Evolutionary conservation across 2,888 invertebrate species (phyloP), one percentile per base, ranked within the genome.

Genomic region (Smittia aterrima): DNA sequence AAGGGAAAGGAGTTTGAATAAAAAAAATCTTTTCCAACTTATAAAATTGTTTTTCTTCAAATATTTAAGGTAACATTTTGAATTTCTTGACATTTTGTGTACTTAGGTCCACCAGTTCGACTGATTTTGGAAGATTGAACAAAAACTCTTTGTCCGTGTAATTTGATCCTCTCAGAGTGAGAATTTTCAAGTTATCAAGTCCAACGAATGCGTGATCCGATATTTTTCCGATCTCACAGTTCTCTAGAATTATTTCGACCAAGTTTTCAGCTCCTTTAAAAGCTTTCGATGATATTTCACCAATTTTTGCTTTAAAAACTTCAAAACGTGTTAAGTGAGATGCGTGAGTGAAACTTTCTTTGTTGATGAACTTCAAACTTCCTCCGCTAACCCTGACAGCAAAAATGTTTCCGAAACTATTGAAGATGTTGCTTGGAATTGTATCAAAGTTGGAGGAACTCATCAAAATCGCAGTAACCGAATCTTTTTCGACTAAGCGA

Each of bases 191-290:
- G 4, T 67, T 67, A 1, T 67, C 54, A 7, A 54, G 27, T 6
- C 54, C 70, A 13, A 18, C 32, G 41, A 70, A 53, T 13, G 70
- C 70, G 47, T 70, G 53, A 18, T 25, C n/a, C 4, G 70, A 16
- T 13, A 70, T 41, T 16, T n/a, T 27, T 27, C 18, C 27, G 53
- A 70, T 54, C 25, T 16, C 20, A 18, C 27, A 70, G 7, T 53
- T 53, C 54, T 53, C 16, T 1, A 70, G 25, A 9, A 6, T 18
- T 6, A 70, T 9, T 27, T 70, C 54, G 2, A n/a, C 18, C 54
- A 70, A 54, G n/a, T 70, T 27, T 18, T 18, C 16, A 9, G 53
- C 27, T 7, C 13, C 16, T 25, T 47, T 24, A 11, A 70, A 70
- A 18, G 54, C 70, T 18, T 70, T 27, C 9, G 53, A 16, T 32